Evolutionary conservation across 2,797 vertebrate species (phyloP).

Genomic region (Echiichthys vipera): DNA sequence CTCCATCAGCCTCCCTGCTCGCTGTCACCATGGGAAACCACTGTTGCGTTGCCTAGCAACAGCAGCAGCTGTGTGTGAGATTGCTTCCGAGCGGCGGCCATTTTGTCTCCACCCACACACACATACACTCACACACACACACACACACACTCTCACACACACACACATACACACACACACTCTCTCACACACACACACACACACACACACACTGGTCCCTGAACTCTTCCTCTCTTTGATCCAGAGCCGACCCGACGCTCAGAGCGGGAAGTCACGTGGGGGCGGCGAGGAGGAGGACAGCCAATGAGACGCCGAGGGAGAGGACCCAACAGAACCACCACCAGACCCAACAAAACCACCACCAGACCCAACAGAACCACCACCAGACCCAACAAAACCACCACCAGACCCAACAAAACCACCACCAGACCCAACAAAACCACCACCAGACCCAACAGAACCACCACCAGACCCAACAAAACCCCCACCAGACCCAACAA

Average conservation of each 20-base stretch:
- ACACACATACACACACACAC: no score
- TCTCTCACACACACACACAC: neutral
- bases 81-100: no score
- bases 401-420: neutral
- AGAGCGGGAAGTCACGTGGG: neutral
- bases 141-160: neutral
- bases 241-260: no score
- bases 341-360: neutral
- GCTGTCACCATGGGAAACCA: constrained; percentile 44
- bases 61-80: constrained; percentile 47
- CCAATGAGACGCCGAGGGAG: constrained; percentile 55
- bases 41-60: constrained; percentile 68
- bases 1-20: constrained; percentile 27
- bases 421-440: neutral
- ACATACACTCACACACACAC: neutral
- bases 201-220: no score
- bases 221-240: no score
- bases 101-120: constrained; percentile 27
- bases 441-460: neutral
- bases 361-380: neutral
- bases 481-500: no score
- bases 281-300: constrained; percentile 3
- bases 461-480: neutral
- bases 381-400: neutral
- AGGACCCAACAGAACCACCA: constrained; percentile 1